Evolutionary conservation across 2,113 vertebrate species (phyloP), one percentile per base, ranked within the genome.

Genomic region (Notarius quadriscutis): DNA sequence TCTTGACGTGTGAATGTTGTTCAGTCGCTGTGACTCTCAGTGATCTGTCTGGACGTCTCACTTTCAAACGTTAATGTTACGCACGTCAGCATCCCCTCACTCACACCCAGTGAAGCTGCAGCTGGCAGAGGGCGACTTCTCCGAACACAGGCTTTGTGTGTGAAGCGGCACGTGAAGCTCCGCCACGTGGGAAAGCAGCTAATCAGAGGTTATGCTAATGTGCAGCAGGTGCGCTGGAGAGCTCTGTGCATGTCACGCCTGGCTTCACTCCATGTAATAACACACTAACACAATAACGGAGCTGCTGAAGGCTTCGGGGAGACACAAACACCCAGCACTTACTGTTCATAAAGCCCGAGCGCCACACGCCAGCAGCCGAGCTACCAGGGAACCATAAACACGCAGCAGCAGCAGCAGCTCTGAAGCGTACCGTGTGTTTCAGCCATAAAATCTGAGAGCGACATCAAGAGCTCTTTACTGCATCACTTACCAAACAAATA

Each of bases 161-260:
- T 80, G 71, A 85, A 82, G 63, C 84, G 60, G 69, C 86, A 84
- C 87, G 65, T 57, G 34, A 34, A 50, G 81, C 87, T 58, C 55
- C 50, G 89, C 89, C 89, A 84, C 80, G 58, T 86, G 89, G 89
- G 89, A 90, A 62, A 81, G 77, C 34, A 58, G 84, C 84, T 90
- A 90, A 90, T 90, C 87, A 86, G 85, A 84, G 89, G 80, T 88
- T 90, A 90, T 90, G 89, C 87, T 86, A 90, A 90, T 90, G 81
- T 30, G 84, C 81, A 50, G 60, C 88, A 85, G 89, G 74, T 86
- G 80, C 67, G 15, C 50, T 51, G 50, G 48, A 84, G 84, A 88
- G 81, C 87, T 84, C n/a, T 41, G 83, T 53, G 83, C 88, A 62
- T 50, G 81, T 72, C 62, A 84, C 8, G 50, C 74, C 25, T 87